Evolutionary conservation across 2,888 invertebrate species (phyloP), one percentile per base, ranked within the genome.

Genomic region (Rhamnusium bicolor): DNA sequence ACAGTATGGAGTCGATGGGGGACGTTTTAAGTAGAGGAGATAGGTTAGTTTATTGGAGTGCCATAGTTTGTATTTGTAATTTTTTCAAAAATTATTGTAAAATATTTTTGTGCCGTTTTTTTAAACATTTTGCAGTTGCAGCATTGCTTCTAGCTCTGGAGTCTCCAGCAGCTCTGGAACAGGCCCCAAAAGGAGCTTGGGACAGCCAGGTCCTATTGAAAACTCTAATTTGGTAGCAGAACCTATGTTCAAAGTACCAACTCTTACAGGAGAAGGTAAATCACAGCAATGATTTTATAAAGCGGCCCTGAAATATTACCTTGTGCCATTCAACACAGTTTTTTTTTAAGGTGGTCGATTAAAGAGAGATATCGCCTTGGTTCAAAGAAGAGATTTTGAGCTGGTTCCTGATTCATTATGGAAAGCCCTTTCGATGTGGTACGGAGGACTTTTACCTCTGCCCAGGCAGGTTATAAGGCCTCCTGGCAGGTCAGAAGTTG

Each of bases 201-300:
- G 67, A 86, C 81, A 89, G 75, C 95, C 95, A 0, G 94, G 94
- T 0, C 92, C 93, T 54, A 93, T 96, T 67, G 94, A 95, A 86
- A 96, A 96, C 88, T 90, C 92, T 72, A 90, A 90, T 63, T 89
- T 96, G 73, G 90, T 95, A 5, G 91, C 92, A 6, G 90, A 90
- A 51, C 91, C 91, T 83, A 88, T 90, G 6, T 90, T 90, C 78
- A 93, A 94, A 89, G 93, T 87, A 2, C 82, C 92, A 53, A 93
- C 95, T 0, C 89, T 97, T 77, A 97, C 97, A 1, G 95, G 95
- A 66, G 97, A 97, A 90, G 97, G 96, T 76, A 70, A n/a, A n/a
- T n/a, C n/a, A n/a, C n/a, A n/a, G n/a, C n/a, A n/a, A n/a, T n/a
- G n/a, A 73, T 71, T 14, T 47, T 18, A 5, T 10, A 53, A 19